Evolutionary conservation across 2,888 invertebrate species (phyloP).

Genomic region (Loripinus fragilis): DNA sequence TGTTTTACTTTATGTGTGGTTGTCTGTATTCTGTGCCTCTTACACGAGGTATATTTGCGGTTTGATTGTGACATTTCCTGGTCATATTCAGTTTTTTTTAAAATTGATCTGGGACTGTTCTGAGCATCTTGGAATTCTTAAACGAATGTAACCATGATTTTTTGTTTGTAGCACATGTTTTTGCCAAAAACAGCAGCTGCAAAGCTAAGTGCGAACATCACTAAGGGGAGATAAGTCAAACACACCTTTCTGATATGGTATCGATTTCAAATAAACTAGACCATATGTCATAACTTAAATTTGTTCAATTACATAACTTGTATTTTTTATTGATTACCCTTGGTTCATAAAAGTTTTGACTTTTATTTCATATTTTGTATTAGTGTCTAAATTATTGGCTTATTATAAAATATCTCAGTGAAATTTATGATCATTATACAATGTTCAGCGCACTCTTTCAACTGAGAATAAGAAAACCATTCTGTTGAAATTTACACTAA

Average conservation of each 20-base stretch:
- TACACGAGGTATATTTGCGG: too few relatives aligned
- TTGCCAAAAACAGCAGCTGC: too few relatives aligned
- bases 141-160: too few relatives aligned
- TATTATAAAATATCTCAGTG: constrained; percentile 5
- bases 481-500: constrained; percentile 1
- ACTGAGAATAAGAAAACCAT: background rate
- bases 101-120: too few relatives aligned
- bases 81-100: too few relatives aligned
- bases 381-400: background rate
- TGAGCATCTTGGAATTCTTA: too few relatives aligned
- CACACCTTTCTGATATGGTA: background rate
- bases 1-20: too few relatives aligned
- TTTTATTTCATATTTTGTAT: constrained; percentile 6
- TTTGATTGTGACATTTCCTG: too few relatives aligned
- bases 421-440: constrained; percentile 9
- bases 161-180: too few relatives aligned
- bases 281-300: background rate
- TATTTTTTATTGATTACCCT: background rate
- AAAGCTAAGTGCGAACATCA: too few relatives aligned
- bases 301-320: background rate
- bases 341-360: constrained; percentile 1
- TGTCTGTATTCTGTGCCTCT: too few relatives aligned
- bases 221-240: background rate
- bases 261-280: background rate
- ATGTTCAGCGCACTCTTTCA: background rate